phyloP scores from a whole-genome alignment of 2,113 vertebrate species.

The Ictalurus punctatus region DNA sequence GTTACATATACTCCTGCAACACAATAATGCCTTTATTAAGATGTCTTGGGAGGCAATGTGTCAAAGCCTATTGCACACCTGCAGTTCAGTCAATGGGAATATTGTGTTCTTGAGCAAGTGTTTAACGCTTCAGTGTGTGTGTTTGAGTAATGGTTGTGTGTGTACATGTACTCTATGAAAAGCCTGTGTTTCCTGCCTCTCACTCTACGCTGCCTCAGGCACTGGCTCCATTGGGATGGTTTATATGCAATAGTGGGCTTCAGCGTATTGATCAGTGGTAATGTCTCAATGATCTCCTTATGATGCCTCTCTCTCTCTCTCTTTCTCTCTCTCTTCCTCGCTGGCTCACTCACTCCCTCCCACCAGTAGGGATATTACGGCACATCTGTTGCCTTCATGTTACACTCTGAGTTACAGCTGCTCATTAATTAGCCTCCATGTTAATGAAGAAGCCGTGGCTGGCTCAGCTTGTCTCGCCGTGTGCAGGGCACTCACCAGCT shows the following conservation, averaged over 20 bases:
- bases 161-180: conserved; percentile 44
- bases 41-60: conserved; percentile 39
- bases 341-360: conserved; percentile 12
- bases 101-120: conserved; percentile 41
- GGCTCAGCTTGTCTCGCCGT: not conserved
- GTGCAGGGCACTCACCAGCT: not conserved
- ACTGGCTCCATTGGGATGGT: conserved; percentile 61
- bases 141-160: conserved; percentile 43
- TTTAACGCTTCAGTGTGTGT: conserved; percentile 30
- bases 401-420: conserved; percentile 60
- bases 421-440: conserved; percentile 65
- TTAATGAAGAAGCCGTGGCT: conserved; percentile 65
- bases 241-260: conserved; percentile 61
- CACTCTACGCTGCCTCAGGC: conserved; percentile 58
- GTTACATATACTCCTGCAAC: conserved; percentile 48
- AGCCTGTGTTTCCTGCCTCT: conserved; percentile 33
- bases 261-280: conserved; percentile 68
- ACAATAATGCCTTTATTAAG: conserved; percentile 56
- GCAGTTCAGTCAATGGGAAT: conserved; percentile 49
- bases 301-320: conserved; percentile 31
- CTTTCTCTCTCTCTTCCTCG: conserved; percentile 33
- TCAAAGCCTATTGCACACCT: conserved; percentile 53
- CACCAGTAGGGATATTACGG: conserved; percentile 44
- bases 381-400: conserved; percentile 50
- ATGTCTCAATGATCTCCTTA: conserved; percentile 68